phyloP scores from a whole-genome alignment of 2,888 invertebrate genomes.

The Heliconius ismenius region DNA sequence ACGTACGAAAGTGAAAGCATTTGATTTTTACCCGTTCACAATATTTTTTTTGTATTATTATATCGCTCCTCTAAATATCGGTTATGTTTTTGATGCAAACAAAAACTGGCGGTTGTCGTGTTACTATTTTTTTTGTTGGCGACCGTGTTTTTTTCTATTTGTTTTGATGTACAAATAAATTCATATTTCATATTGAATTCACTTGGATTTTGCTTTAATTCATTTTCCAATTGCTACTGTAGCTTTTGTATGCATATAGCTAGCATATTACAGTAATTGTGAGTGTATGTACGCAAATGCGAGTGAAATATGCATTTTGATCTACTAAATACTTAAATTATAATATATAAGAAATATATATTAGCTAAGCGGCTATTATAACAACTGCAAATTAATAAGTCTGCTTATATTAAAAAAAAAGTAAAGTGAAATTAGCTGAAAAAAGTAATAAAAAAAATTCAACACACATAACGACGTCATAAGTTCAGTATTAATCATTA shows the following conservation, averaged over 20 bases:
- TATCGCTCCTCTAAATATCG: conserved; percentile 40
- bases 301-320: neutral
- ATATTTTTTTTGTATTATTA: conserved; percentile 29
- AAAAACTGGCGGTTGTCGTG: conserved; percentile 24
- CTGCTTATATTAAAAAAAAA: neutral
- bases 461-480: neutral
- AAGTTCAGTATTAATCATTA: neutral
- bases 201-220: neutral
- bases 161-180: conserved; percentile 19
- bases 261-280: neutral
- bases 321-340: neutral
- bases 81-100: conserved; percentile 39
- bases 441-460: neutral
- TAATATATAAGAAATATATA: neutral
- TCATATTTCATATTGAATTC: conserved; percentile 7
- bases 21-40: conserved; percentile 41
- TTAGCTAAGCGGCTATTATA: neutral
- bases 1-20: conserved; percentile 49
- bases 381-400: neutral
- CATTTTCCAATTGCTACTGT: neutral
- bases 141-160: conserved; percentile 31
- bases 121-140: conserved; percentile 25
- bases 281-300: neutral
- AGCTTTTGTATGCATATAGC: neutral
- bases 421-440: neutral